A percentile compares a stretch with the other conserved stretches of the same genome.
phyloP scores from a whole-genome alignment of 2,797 vertebrate species.

The Sciurus vulgaris region DNA sequence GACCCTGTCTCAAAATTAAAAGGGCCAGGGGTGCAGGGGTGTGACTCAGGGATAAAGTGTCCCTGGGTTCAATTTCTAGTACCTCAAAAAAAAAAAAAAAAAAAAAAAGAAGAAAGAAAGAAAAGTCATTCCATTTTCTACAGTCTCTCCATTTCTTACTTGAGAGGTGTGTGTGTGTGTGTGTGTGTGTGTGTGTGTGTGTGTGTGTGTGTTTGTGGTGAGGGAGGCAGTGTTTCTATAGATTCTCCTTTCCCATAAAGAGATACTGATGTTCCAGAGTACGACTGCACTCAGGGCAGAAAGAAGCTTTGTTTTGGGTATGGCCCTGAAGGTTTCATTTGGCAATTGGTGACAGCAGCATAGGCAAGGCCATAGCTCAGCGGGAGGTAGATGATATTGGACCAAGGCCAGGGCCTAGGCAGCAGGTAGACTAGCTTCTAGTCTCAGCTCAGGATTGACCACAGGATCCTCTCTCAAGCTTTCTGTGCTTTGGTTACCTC shows the following conservation, averaged over 20 bases:
- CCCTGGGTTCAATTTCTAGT: too few relatives aligned
- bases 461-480: neutral
- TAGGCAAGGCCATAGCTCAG: neutral
- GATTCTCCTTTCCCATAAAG: slow-evolving; percentile 33
- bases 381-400: neutral
- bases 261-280: neutral
- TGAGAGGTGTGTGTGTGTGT: neutral
- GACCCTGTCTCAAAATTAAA: too few relatives aligned
- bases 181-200: too few relatives aligned
- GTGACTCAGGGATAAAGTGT: too few relatives aligned
- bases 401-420: neutral
- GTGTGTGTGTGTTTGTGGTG: too few relatives aligned
- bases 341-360: neutral
- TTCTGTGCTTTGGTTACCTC: neutral
- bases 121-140: neutral
- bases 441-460: neutral
- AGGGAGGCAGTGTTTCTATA: neutral
- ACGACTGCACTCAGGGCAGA: neutral
- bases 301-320: neutral
- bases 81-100: too few relatives aligned
- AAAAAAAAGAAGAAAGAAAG: too few relatives aligned
- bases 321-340: neutral
- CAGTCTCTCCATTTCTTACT: neutral
- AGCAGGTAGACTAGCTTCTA: neutral
- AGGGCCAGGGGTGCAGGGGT: too few relatives aligned